Conservation (phyloP, 2,113 vertebrate species). For the Desmodus rotundus region DNA sequence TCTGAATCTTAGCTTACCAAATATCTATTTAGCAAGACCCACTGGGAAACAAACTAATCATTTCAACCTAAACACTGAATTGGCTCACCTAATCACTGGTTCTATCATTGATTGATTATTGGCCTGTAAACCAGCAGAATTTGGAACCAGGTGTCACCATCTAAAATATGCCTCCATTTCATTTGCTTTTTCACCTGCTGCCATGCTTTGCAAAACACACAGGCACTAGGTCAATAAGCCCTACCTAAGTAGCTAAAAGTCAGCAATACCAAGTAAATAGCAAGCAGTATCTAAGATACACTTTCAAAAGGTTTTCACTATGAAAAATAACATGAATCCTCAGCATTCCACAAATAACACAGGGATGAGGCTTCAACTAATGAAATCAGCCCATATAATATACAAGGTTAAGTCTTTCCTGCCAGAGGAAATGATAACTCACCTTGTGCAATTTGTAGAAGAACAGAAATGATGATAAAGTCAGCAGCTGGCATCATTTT, state of each 20-base stretch:
- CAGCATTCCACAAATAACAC: background rate
- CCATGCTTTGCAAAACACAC: background rate
- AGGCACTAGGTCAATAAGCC: background rate
- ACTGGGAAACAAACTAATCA: background rate
- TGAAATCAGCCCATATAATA: background rate
- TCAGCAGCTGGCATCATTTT: background rate
- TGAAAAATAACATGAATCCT: background rate
- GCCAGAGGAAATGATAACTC: background rate
- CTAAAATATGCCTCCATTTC: background rate
- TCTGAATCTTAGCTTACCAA: background rate
- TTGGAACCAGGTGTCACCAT: background rate
- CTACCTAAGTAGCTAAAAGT: background rate
- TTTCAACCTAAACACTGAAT: background rate
- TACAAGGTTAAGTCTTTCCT: background rate
- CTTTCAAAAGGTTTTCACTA: background rate
- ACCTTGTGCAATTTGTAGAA: background rate
- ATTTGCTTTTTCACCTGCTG: conserved; percentile 12
- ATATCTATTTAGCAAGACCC: background rate
- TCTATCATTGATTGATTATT: background rate
- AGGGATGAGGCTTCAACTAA: background rate
- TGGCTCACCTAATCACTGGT: background rate
- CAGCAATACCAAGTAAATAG: background rate
- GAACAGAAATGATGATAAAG: background rate
- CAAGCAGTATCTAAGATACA: background rate
- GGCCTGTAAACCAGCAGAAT: background rate